phyloP scores from a whole-genome alignment of 2,888 invertebrate species.

The Limnephilus rhombicus region DNA sequence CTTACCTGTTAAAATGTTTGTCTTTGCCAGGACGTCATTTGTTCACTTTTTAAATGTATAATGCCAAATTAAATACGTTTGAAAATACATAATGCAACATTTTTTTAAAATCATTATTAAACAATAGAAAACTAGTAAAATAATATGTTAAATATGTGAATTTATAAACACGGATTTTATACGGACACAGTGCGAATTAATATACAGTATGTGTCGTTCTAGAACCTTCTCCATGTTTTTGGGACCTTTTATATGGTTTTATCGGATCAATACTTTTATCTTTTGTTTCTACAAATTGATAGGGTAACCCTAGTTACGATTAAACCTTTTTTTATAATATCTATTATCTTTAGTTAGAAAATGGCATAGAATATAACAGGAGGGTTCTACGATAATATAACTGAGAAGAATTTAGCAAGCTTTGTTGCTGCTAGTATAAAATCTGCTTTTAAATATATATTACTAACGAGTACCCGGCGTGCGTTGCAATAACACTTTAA shows the following conservation, averaged over 20 bases:
- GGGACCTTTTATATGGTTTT: constrained; percentile 5
- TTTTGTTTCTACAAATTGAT: constrained; percentile 11
- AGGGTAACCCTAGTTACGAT: neutral
- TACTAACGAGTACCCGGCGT: too few relatives aligned
- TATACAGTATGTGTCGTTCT: neutral
- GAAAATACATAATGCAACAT: neutral
- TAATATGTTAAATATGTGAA: neutral
- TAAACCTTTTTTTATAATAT: neutral
- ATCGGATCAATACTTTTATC: constrained; percentile 27
- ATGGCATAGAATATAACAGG: neutral
- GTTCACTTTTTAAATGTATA: neutral
- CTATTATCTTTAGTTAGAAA: neutral
- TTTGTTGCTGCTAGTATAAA: too few relatives aligned
- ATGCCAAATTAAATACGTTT: neutral
- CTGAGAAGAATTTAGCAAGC: too few relatives aligned
- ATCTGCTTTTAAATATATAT: too few relatives aligned
- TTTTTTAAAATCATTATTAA: too few relatives aligned
- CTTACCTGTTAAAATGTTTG: neutral
- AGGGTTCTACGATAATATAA: neutral
- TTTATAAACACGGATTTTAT: neutral
- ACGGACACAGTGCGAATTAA: neutral
- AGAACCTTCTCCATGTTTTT: neutral
- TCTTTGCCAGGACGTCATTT: neutral
- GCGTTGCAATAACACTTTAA: too few relatives aligned
- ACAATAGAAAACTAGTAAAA: too few relatives aligned